These are phyloP conservation scores for Gallinago jamesoni DNA, from an alignment of 2,113 vertebrate genomes.

Conservation along the genomic window DNA sequence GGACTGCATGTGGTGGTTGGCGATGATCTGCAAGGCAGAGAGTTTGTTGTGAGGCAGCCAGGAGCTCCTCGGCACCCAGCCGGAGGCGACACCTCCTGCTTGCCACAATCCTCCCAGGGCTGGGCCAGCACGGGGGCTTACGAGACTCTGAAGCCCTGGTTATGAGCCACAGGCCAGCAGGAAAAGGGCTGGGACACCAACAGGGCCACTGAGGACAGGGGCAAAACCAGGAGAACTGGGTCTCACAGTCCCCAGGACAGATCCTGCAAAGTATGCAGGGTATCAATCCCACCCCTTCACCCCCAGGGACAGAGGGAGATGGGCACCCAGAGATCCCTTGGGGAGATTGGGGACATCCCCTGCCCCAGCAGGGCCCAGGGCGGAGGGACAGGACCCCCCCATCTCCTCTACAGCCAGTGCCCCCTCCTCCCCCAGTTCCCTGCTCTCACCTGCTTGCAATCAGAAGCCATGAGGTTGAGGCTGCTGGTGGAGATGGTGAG, in stretches of 20 bases:
- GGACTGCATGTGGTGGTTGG: constrained; percentile 97
- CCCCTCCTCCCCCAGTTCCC: background rate
- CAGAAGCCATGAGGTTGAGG: constrained; percentile 95
- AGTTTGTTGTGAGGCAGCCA: background rate
- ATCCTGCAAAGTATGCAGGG: background rate
- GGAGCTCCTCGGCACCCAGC: background rate
- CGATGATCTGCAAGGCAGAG: constrained; percentile 84
- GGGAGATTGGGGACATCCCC: background rate
- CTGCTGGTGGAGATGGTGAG: constrained; percentile 98
- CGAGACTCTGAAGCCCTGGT: background rate
- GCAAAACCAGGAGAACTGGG: background rate
- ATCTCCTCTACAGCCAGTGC: fast-evolving
- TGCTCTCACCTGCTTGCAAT: constrained; percentile 92
- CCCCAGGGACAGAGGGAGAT: background rate
- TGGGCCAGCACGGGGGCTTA: background rate
- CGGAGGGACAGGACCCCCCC: background rate
- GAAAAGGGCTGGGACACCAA: background rate
- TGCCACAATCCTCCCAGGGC: fast-evolving
- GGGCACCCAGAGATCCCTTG: background rate
- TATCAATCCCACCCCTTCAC: background rate
- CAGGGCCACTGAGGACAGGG: fast-evolving
- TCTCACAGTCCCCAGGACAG: background rate
- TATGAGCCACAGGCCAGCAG: background rate
- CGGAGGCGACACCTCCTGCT: background rate
- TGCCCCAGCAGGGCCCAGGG: too few relatives aligned